These are phyloP conservation scores for Nesoenas mayeri DNA, from an alignment of 2,113 vertebrate species.

Conservation along the genomic window DNA sequence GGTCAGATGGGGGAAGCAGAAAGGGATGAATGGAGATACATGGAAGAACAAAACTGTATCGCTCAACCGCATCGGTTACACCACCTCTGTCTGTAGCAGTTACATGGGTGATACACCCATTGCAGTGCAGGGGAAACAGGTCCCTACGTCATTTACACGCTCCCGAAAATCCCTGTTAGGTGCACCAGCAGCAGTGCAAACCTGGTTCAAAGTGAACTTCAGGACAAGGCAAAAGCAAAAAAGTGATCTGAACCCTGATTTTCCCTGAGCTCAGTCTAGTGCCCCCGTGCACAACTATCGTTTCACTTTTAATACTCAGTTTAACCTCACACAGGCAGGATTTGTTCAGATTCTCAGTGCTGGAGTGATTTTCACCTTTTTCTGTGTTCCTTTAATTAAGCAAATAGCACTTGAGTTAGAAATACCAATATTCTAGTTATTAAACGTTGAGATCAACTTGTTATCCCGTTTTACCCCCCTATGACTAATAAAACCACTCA, in stretches of 20 bases:
- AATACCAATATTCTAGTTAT: background rate
- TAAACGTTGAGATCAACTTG: background rate
- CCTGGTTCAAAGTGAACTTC: rapidly evolving
- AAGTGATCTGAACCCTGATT: background rate
- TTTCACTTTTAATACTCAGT: background rate
- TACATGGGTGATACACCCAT: rapidly evolving
- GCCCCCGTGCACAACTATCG: background rate
- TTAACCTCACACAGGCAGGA: background rate
- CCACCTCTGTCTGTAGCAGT: background rate
- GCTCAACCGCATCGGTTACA: background rate
- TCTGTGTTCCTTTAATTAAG: background rate
- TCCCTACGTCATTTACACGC: rapidly evolving
- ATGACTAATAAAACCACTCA: background rate
- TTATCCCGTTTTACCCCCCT: rapidly evolving
- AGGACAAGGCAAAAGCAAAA: background rate
- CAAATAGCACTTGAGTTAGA: background rate
- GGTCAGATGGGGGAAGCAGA: background rate
- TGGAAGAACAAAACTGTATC: rapidly evolving
- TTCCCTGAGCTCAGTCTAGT: background rate
- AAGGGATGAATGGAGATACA: background rate
- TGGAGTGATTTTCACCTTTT: background rate
- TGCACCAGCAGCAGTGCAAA: background rate
- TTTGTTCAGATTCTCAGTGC: background rate
- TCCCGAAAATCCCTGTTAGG: background rate
- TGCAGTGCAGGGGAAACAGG: background rate